Conservation (phyloP, 2,888 invertebrate genomes). For the Drosophila quinaria region DNA sequence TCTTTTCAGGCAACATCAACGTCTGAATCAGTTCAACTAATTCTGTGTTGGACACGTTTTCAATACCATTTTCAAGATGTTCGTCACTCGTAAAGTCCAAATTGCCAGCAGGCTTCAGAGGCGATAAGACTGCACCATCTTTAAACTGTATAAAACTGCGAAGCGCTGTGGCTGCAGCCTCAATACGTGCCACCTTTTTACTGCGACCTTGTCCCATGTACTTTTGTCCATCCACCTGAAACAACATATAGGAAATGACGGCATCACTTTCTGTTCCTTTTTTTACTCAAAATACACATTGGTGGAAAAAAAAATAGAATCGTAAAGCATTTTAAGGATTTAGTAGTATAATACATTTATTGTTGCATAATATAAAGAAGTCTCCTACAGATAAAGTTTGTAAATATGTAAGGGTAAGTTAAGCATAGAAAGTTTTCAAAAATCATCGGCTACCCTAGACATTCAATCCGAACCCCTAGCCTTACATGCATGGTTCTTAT, state of each 20-base stretch:
- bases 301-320: background rate
- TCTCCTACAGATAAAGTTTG: too few species aligned
- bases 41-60: slow-evolving; percentile 65
- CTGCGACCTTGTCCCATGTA: slow-evolving; percentile 87
- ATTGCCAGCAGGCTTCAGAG: slow-evolving; percentile 85
- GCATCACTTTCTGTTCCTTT: background rate
- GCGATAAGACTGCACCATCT: slow-evolving; percentile 84
- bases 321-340: too few species aligned
- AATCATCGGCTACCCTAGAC: background rate
- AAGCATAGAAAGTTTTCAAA: background rate
- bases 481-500: background rate
- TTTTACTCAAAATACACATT: background rate
- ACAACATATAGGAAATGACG: background rate
- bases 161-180: slow-evolving; percentile 87
- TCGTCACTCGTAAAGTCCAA: slow-evolving; percentile 87
- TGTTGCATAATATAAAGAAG: too few species aligned
- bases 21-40: slow-evolving; percentile 80
- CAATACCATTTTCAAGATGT: slow-evolving; percentile 85
- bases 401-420: background rate
- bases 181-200: slow-evolving; percentile 87
- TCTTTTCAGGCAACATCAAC: slow-evolving; percentile 81
- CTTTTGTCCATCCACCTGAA: slow-evolving; percentile 87
- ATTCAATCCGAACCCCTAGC: background rate
- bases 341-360: too few species aligned
- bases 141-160: slow-evolving; percentile 88